Conservation (phyloP, 2,888 invertebrate species). For the Ophioninae sp. region DNA sequence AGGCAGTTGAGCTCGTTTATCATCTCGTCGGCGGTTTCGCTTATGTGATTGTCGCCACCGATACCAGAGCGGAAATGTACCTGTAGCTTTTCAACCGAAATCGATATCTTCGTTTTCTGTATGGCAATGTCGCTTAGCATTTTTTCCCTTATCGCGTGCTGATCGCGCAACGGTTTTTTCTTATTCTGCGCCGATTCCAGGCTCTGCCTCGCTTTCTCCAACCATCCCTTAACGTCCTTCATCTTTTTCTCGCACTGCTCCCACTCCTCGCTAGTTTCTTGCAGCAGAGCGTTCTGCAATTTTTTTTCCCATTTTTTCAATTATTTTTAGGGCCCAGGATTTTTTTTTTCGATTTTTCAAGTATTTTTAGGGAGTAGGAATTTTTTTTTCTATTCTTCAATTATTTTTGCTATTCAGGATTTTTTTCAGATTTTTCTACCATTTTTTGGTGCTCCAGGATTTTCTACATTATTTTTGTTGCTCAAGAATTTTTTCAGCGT, state of each 20-base stretch:
- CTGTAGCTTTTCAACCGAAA: slow-evolving; percentile 95
- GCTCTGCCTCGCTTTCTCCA: slow-evolving; percentile 90
- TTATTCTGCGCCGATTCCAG: slow-evolving; percentile 91
- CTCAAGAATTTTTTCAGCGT: no score
- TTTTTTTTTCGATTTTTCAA: not conserved
- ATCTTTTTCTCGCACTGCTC: slow-evolving; percentile 97
- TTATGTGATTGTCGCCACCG: slow-evolving; percentile 89
- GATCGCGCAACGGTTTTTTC: slow-evolving; percentile 93
- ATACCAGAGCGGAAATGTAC: slow-evolving; percentile 94
- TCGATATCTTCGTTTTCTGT: slow-evolving; percentile 93
- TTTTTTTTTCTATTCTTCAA: not conserved
- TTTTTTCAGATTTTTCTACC: not conserved
- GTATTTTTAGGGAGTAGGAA: no score
- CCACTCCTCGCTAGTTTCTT: slow-evolving; percentile 97
- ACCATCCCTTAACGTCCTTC: slow-evolving; percentile 93
- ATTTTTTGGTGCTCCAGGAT: no score
- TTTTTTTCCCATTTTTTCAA: slow-evolving; percentile 11
- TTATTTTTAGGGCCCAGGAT: not conserved
- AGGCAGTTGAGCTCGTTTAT: slow-evolving; percentile 87
- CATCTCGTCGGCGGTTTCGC: slow-evolving; percentile 87
- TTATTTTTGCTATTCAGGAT: not conserved
- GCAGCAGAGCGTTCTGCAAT: slow-evolving; percentile 90
- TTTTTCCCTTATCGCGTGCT: slow-evolving; percentile 92
- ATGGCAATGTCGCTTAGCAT: slow-evolving; percentile 92
- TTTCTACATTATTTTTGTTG: no score